Base-by-base conservation (phyloP, 2,888 invertebrate species). In the Leucozona laternaria region DNA sequence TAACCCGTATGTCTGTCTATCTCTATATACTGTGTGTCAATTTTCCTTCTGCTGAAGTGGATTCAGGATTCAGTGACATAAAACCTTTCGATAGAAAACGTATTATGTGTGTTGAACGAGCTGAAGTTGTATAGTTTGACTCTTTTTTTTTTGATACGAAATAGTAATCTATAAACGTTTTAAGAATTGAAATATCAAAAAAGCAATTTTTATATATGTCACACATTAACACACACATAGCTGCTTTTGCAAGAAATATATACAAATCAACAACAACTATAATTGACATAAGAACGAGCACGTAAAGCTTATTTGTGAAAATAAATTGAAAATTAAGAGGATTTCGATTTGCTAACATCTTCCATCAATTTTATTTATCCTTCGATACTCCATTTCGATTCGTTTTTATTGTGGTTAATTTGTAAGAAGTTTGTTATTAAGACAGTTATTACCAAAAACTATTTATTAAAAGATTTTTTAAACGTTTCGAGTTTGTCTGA, bases 1-100 rank as follows among this genome's bases (percentile, higher is more conserved):
- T 79, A 80, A 72, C 88, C 89, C 77, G 89, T 79, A 89, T 89
- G 88, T 85, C 87, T 89, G 88, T 89, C 90, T 88, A 89, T 88
- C 89, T n/a, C n/a, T n/a, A n/a, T n/a, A n/a, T n/a, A n/a, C n/a
- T n/a, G n/a, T n/a, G 89, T 88, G 88, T 31, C 25, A 28, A 53
- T 75, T 53, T 50, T 60, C n/a, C 53, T 64, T 34, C 53, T 55
- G 28, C 20, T 40, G 20, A 72, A 62, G 40, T 55, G 50, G 40
- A 50, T 84, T 43, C 34, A 31, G 31, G n/a, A n/a, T 28, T 0
- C 4, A 40, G 40, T 64, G 64, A 68, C 71, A 66, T 55, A 40
- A 60, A 60, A 37, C 17, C 15, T 1, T 57, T n/a, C 17, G 31
- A 5, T 31, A 20, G 13, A 34, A 53, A 34, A 34, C 50, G 8